Percentiles rank a stretch among this genome's conserved stretches.
These are phyloP conservation scores for Pangasius macronema DNA, from an alignment of 2,797 vertebrate genomes.

Conservation along the genomic window DNA sequence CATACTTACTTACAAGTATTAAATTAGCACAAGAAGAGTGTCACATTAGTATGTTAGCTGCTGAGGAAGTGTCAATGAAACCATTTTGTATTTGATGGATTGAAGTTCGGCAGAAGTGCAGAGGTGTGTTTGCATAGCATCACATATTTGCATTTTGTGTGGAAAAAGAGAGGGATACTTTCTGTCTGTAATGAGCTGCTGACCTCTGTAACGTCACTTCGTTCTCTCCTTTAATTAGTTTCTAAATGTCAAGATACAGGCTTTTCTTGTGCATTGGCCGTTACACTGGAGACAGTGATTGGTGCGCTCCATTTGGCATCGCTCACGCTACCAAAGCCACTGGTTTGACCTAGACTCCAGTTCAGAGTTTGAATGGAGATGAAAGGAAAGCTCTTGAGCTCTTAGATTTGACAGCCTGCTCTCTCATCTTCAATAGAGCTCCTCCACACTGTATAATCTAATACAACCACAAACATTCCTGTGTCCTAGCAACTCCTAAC, in stretches of 20 bases:
- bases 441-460: conserved; percentile 54
- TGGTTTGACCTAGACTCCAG: conserved; percentile 60
- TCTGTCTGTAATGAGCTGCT: conserved; percentile 58
- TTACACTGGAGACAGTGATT: conserved; percentile 30
- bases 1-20: background rate
- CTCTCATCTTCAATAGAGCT: conserved; percentile 54
- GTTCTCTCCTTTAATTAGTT: conserved; percentile 70
- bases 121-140: background rate
- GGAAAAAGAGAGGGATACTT: conserved; percentile 22
- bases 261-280: conserved; percentile 46
- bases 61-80: background rate
- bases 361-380: conserved; percentile 58
- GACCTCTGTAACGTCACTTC: conserved; percentile 60
- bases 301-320: conserved; percentile 27
- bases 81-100: conserved; percentile 10
- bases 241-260: conserved; percentile 73
- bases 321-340: conserved; percentile 39
- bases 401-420: background rate
- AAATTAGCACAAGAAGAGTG: too few species aligned
- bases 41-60: background rate
- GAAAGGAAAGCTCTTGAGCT: conserved; percentile 41
- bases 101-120: background rate
- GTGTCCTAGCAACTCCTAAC: conserved; percentile 66
- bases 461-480: conserved; percentile 43
- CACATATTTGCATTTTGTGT: conserved; percentile 29